These are phyloP conservation scores for Microctenopoma stevenorrisi DNA, from an alignment of 2,797 vertebrate genomes.

Conservation along the genomic window DNA sequence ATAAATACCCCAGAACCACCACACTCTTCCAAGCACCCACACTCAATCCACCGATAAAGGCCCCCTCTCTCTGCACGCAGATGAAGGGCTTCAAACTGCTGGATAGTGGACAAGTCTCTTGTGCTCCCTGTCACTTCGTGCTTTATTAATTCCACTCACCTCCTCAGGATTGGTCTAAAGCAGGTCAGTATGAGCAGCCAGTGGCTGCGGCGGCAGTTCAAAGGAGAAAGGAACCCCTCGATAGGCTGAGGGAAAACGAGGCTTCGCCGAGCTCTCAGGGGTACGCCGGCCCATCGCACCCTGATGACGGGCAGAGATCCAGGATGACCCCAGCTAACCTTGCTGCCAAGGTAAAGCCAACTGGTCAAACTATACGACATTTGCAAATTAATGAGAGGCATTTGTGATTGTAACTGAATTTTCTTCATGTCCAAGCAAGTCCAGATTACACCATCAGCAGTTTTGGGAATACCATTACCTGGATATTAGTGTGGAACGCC, in stretches of 20 bases:
- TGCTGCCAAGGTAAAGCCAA: slow-evolving; percentile 88
- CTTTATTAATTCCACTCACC: slow-evolving; percentile 64
- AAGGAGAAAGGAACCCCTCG: slow-evolving; percentile 91
- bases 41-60: slow-evolving; percentile 34
- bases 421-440: too few relatives aligned
- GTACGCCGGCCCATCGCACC: slow-evolving; percentile 74
- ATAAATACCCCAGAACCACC: slow-evolving; percentile 26
- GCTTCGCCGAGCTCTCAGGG: slow-evolving; percentile 76
- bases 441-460: too few relatives aligned
- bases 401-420: too few relatives aligned
- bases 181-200: slow-evolving; percentile 90
- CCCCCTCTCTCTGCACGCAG: slow-evolving; percentile 84
- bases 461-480: too few relatives aligned
- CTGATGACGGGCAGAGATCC: slow-evolving; percentile 85
- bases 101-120: slow-evolving; percentile 76
- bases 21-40: slow-evolving; percentile 34
- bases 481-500: not conserved
- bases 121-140: slow-evolving; percentile 31
- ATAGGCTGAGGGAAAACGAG: slow-evolving; percentile 90
- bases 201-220: slow-evolving; percentile 82
- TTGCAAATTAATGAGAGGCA: too few relatives aligned
- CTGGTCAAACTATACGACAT: not conserved
- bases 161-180: slow-evolving; percentile 95
- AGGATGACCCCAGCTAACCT: slow-evolving; percentile 90
- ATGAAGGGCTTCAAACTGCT: slow-evolving; percentile 85